These are phyloP conservation scores for Hippocampus abdominalis DNA, from an alignment of 2,113 vertebrate species.

Conservation along the genomic window DNA sequence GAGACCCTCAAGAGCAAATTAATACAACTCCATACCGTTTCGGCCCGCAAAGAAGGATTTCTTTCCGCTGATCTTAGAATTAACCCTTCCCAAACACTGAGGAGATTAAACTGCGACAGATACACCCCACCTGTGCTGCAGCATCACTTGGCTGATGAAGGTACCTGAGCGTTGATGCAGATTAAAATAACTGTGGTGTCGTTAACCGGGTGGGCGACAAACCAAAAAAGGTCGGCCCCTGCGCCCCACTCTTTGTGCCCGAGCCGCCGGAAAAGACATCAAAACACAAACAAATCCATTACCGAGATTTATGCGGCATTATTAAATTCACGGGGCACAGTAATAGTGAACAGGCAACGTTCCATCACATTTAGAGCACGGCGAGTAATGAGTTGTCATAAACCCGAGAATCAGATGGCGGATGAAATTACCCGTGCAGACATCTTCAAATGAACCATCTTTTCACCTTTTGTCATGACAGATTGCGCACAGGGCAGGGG, in stretches of 20 bases:
- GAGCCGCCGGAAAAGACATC: constrained; percentile 34
- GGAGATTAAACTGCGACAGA: constrained; percentile 51
- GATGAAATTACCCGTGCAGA: constrained; percentile 39
- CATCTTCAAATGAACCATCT: constrained; percentile 31
- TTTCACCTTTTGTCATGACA: constrained; percentile 39
- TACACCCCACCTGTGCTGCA: constrained; percentile 27
- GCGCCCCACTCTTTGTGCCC: constrained; percentile 18
- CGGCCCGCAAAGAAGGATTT: not conserved
- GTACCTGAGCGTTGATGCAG: constrained; percentile 49
- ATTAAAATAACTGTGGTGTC: constrained; percentile 60
- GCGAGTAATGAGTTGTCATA: constrained; percentile 55
- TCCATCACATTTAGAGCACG: constrained; percentile 57
- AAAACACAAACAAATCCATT: constrained; percentile 66
- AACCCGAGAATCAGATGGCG: constrained; percentile 41
- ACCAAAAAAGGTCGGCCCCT: constrained; percentile 17
- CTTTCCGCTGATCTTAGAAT: not conserved
- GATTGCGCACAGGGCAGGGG: constrained; percentile 10
- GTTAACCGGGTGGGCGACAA: constrained; percentile 53
- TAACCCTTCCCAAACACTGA: constrained; percentile 17
- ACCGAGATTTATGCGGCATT: constrained; percentile 56
- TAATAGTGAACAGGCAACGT: constrained; percentile 60
- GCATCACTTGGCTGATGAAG: constrained; percentile 63
- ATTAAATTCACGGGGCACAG: constrained; percentile 53
- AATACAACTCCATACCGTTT: not conserved
- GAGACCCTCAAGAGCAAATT: too few relatives aligned